phyloP scores from a whole-genome alignment of 2,888 invertebrate genomes.

The Phorcus lineatus region DNA sequence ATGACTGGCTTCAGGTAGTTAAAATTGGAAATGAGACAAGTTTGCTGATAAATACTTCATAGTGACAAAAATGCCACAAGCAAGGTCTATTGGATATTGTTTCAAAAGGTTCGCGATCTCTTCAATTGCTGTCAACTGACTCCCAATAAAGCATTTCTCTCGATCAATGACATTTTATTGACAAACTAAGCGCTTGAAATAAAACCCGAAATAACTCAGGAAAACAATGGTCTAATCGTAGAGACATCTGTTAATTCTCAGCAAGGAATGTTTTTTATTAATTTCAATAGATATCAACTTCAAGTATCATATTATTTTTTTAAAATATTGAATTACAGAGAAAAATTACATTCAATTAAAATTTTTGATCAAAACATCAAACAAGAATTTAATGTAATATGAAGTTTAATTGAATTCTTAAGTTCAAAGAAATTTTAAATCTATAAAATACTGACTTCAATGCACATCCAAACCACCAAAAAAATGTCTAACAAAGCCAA shows the following conservation, averaged over 20 bases:
- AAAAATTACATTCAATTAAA: too few species aligned
- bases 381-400: too few species aligned
- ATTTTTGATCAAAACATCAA: too few species aligned
- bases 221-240: background rate
- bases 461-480: too few species aligned
- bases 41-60: background rate
- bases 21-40: background rate
- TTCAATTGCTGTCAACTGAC: constrained; percentile 6
- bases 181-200: background rate
- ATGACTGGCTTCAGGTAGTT: background rate
- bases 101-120: background rate
- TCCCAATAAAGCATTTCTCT: background rate
- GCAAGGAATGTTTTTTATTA: background rate
- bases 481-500: too few species aligned
- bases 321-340: too few species aligned
- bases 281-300: too few species aligned
- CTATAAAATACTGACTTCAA: too few species aligned
- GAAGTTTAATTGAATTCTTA: too few species aligned
- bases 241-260: background rate
- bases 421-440: too few species aligned
- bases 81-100: background rate
- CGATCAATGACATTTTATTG: constrained; percentile 6
- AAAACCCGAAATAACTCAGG: background rate
- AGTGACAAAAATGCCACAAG: background rate
- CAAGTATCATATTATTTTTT: too few species aligned